These are phyloP conservation scores for Malaclemys terrapin DNA, from an alignment of 2,113 vertebrate genomes.

Conservation along the genomic window DNA sequence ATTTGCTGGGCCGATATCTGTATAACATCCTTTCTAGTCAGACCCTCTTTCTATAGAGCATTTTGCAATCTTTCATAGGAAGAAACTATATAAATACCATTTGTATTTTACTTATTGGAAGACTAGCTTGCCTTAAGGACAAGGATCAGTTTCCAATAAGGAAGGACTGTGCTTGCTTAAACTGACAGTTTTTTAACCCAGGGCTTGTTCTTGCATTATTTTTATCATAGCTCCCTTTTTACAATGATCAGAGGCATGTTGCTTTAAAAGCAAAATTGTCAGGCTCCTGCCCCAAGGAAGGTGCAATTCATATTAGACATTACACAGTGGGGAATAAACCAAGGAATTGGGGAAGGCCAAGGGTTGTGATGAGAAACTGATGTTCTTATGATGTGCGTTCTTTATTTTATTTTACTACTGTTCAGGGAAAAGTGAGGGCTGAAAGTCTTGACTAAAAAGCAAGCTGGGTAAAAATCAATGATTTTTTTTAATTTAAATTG, in stretches of 20 bases:
- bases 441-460: background rate
- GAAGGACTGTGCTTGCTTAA: background rate
- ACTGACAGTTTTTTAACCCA: background rate
- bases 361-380: no score
- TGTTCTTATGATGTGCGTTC: background rate
- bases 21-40: background rate
- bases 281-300: background rate
- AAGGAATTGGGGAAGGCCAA: accelerated
- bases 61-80: background rate
- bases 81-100: background rate
- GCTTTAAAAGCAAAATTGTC: accelerated
- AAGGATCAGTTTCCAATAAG: background rate
- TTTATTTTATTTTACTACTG: background rate
- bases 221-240: background rate
- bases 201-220: background rate
- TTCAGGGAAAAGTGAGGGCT: background rate
- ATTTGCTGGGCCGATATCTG: background rate
- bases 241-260: accelerated
- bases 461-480: no score
- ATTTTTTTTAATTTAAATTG: no score
- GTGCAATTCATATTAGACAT: background rate
- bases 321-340: accelerated
- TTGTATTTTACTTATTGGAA: background rate
- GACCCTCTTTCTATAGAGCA: background rate
- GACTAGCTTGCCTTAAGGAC: background rate